phyloP scores from a whole-genome alignment of 2,113 vertebrate species.

The Orcinus orca region DNA sequence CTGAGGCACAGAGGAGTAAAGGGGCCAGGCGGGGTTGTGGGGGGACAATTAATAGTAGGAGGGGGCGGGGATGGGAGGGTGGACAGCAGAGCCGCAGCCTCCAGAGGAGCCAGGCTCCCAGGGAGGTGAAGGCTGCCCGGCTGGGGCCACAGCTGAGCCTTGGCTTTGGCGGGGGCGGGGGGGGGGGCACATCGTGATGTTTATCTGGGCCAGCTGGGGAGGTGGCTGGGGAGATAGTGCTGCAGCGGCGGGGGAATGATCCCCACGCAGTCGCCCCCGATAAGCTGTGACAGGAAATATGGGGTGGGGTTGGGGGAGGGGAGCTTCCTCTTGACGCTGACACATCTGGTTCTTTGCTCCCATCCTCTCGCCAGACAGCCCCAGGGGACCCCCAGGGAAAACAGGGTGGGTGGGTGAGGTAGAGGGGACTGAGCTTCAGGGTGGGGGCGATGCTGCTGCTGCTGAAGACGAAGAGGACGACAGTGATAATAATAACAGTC shows the following conservation, averaged over 20 bases:
- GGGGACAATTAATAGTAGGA: background rate
- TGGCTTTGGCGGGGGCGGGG: background rate
- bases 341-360: background rate
- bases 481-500: no score
- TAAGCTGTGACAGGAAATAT: constrained; percentile 37
- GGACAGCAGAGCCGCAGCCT: background rate
- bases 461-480: background rate
- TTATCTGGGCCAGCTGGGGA: background rate
- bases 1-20: background rate
- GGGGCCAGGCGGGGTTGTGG: background rate
- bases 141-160: background rate
- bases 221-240: background rate
- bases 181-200: accelerated
- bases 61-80: no score
- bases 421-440: background rate
- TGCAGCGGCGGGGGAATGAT: background rate
- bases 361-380: background rate
- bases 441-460: accelerated
- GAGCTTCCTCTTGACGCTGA: background rate
- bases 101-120: background rate
- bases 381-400: background rate
- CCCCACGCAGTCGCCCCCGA: accelerated
- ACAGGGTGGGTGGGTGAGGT: background rate
- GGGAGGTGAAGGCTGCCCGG: accelerated
- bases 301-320: background rate